Evolutionary conservation across 2,888 invertebrate species (phyloP).

Genomic region (Syrista parreyssii): DNA sequence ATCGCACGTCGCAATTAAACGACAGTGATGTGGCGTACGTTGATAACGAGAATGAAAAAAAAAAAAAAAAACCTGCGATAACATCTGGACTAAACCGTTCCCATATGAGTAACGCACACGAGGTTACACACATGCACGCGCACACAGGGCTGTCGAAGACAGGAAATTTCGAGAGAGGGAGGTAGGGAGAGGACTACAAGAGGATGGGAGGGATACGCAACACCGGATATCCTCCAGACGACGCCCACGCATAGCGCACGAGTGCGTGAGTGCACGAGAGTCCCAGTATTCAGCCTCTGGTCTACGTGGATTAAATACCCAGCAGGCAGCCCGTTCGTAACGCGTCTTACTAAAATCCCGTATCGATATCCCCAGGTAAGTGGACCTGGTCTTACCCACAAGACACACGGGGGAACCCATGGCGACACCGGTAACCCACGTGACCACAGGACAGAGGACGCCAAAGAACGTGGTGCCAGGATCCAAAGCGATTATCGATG

Average conservation of each 20-base stretch:
- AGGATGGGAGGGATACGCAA: slow-evolving; percentile 44
- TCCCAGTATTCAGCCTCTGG: slow-evolving; percentile 14
- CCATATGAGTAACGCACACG: not conserved
- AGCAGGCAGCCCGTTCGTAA: not conserved
- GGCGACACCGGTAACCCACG: too few relatives aligned
- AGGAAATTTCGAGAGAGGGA: slow-evolving; percentile 1
- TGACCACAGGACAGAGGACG: not conserved
- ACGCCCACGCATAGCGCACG: slow-evolving; percentile 41
- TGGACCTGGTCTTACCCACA: not conserved
- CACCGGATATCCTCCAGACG: slow-evolving; percentile 64
- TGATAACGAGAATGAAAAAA: not conserved
- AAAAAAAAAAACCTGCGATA: slow-evolving; percentile 10
- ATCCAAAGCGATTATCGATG: not conserved
- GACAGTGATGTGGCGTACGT: not conserved
- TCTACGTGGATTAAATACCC: not conserved
- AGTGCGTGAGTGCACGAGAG: slow-evolving; percentile 28
- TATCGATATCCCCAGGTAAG: not conserved
- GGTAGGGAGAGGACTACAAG: slow-evolving; percentile 8
- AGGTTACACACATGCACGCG: not conserved
- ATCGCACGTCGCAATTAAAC: not conserved
- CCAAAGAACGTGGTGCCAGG: not conserved
- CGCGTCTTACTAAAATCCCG: slow-evolving; percentile 8
- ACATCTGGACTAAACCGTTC: slow-evolving; percentile 4
- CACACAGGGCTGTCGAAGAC: not conserved
- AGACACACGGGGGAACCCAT: too few relatives aligned